Evolutionary conservation across 2,888 invertebrate species (phyloP), one percentile per base, ranked within the genome.

Genomic region (Hirtodrosophila trivittata): DNA sequence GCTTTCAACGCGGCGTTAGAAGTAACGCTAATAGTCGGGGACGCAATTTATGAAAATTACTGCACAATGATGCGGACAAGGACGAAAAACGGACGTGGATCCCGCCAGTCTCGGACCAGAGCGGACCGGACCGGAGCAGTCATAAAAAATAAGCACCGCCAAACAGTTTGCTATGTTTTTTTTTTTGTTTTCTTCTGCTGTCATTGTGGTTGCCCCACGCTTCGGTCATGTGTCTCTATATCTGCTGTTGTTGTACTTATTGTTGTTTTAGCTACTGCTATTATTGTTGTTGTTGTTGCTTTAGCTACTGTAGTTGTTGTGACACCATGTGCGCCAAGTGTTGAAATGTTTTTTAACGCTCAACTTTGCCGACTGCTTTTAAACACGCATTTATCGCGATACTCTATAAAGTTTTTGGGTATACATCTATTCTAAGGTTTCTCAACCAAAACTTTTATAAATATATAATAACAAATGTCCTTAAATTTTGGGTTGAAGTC

Each of bases 31-130:
- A 87, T 86, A 77, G 85, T 72, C 77, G 69, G 68, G 77, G 80
- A 80, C 71, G 77, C 77, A 85, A 85, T 85, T 85, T 85, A 82
- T 82, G 80, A 84, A 85, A 85, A 86, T 82, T 85, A 85, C 86
- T 82, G 72, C 75, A 81, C 57, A 78, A 78, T 75, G 85, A 80
- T 74, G 81, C 59, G 77, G 42, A 76, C 71, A 65, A 63, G 66
- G 65, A 68, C 65, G 46, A 49, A 58, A 68, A 68, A 32, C 56
- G 64, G 65, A 81, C 66, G 45, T 37, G 49, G 49, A 60, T 41
- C 21, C 3, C 49, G 4, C 13, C 21, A 38, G 43, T 5, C 12
- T 41, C 25, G 5, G 25, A 13, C 26, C 9, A 9, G n/a, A 37
- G 41, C 28, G 18, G 46, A 56, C 50, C 18, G 43, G 47, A 63